Conservation (phyloP, 2,888 invertebrate genomes). For the Philaethria dido region DNA sequence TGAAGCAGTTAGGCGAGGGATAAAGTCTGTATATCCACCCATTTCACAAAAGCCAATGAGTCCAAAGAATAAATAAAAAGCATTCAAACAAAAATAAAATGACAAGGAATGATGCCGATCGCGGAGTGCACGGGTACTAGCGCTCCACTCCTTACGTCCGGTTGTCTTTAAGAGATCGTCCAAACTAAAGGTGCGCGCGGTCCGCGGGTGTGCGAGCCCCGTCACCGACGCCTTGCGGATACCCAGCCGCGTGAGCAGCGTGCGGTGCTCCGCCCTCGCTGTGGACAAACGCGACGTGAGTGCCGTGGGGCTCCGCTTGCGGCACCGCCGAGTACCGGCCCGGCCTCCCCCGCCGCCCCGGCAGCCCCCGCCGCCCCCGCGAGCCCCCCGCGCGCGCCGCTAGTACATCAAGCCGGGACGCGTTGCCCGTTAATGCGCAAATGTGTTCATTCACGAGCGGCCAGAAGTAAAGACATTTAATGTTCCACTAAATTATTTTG, state of each 20-base stretch:
- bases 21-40: neutral
- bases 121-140: slow-evolving; percentile 66
- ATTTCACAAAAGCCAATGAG: neutral
- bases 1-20: neutral
- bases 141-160: slow-evolving; percentile 88
- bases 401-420: slow-evolving; percentile 50
- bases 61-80: slow-evolving; percentile 17
- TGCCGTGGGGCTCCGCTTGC: slow-evolving; percentile 57
- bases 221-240: slow-evolving; percentile 94
- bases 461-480: slow-evolving; percentile 19
- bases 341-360: slow-evolving; percentile 47
- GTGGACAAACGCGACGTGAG: slow-evolving; percentile 49
- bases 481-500: slow-evolving; percentile 7
- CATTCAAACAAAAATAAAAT: slow-evolving; percentile 3
- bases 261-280: slow-evolving; percentile 73
- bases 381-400: slow-evolving; percentile 52
- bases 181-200: slow-evolving; percentile 93
- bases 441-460: slow-evolving; percentile 6
- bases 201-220: slow-evolving; percentile 88
- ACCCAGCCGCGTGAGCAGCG: slow-evolving; percentile 92
- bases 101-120: slow-evolving; percentile 34
- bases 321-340: slow-evolving; percentile 70
- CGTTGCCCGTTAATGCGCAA: slow-evolving; percentile 17
- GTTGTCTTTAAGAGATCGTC: slow-evolving; percentile 94
- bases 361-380: slow-evolving; percentile 14